Evolutionary conservation across 1,140 invertebrate genomes (phyloP).

Genomic region (Listronotus oregonensis): DNA sequence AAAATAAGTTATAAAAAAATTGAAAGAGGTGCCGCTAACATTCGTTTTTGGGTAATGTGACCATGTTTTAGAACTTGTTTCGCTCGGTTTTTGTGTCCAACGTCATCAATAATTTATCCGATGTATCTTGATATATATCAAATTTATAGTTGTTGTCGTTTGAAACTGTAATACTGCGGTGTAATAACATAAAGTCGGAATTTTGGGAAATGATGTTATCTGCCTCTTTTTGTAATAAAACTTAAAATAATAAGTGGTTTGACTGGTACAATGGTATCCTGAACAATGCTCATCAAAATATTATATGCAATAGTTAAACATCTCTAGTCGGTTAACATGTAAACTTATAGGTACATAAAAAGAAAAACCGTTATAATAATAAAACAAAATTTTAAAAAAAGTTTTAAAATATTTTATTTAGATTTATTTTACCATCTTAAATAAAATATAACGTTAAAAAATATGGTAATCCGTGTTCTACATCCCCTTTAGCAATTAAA

Average conservation of each 20-base stretch:
- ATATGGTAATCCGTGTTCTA: no score
- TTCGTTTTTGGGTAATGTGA: slow-evolving; percentile 32
- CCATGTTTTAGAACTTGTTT: slow-evolving; percentile 30
- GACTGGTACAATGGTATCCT: slow-evolving; percentile 20
- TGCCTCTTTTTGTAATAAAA: slow-evolving; percentile 19
- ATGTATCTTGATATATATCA: slow-evolving; percentile 26
- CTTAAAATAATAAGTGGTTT: slow-evolving; percentile 19
- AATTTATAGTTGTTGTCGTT: slow-evolving; percentile 20
- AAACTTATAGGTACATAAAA: no score
- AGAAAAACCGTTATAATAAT: no score
- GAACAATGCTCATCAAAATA: slow-evolving; percentile 31
- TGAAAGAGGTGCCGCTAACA: slow-evolving; percentile 29
- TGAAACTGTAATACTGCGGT: slow-evolving; percentile 25
- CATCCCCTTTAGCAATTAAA: no score
- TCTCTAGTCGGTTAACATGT: neutral
- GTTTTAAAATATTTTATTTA: no score
- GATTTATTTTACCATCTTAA: no score
- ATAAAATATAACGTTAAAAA: no score
- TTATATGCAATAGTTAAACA: slow-evolving; percentile 12
- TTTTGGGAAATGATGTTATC: slow-evolving; percentile 30
- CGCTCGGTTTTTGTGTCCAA: slow-evolving; percentile 20
- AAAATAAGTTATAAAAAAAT: slow-evolving; percentile 7
- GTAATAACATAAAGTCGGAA: slow-evolving; percentile 27
- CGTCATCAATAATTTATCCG: slow-evolving; percentile 28
- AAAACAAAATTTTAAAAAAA: no score